These are phyloP conservation scores for Orthosia incerta DNA, from an alignment of 2,888 invertebrate species.

Conservation along the genomic window DNA sequence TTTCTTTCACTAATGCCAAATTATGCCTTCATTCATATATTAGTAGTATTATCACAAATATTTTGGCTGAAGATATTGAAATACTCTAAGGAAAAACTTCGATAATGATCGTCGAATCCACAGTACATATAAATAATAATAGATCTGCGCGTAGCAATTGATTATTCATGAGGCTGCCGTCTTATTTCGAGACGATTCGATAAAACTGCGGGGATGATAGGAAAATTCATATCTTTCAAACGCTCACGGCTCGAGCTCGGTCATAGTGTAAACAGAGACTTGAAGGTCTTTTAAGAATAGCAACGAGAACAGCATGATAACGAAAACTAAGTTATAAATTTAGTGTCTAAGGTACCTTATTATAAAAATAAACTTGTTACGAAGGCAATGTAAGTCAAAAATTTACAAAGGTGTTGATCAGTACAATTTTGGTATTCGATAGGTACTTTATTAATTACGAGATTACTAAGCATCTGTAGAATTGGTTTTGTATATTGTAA, in stretches of 20 bases:
- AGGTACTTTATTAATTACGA: too few relatives aligned
- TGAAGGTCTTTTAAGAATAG: neutral
- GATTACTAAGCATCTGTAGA: neutral
- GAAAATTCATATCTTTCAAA: conserved; percentile 59
- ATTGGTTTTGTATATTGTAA: neutral
- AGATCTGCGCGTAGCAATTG: conserved; percentile 70
- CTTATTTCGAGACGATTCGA: conserved; percentile 66
- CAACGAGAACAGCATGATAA: neutral
- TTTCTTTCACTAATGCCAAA: conserved; percentile 1
- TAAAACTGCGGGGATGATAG: conserved; percentile 54
- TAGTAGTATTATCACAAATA: conserved; percentile 29
- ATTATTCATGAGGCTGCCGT: conserved; percentile 73
- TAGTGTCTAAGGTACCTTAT: neutral
- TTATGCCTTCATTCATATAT: neutral
- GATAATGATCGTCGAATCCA: conserved; percentile 63
- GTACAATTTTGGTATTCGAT: too few relatives aligned
- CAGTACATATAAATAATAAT: conserved; percentile 68
- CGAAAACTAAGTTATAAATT: neutral
- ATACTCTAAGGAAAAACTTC: conserved; percentile 61
- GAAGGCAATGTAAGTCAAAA: too few relatives aligned
- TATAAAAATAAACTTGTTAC: neutral
- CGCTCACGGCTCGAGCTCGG: conserved; percentile 30
- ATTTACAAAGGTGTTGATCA: too few relatives aligned
- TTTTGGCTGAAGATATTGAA: conserved; percentile 42
- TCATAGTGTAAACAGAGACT: conserved; percentile 34